A percentile compares a stretch with the other conserved stretches of the same genome.
Evolutionary conservation across 30 jellyfish, hydroid and myxozoan species (phyloP).

Genomic region (Turritopsis rubra): DNA sequence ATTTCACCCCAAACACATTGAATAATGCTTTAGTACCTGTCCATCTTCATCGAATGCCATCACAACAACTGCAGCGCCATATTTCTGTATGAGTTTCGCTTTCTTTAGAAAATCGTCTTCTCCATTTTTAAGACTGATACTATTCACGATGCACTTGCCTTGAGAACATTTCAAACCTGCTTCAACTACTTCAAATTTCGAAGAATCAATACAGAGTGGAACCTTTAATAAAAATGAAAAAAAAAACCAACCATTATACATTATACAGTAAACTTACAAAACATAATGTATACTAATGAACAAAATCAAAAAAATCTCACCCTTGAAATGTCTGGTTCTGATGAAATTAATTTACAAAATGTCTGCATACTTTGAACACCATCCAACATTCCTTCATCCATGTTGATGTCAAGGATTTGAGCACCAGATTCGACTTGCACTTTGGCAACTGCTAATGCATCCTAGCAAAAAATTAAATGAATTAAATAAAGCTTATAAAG

Average conservation of each 20-base stretch:
- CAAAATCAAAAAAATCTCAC: constrained; percentile 17
- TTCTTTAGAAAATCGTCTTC: constrained; percentile 79
- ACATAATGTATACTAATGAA: neutral
- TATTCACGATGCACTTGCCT: constrained; percentile 90
- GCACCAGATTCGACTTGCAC: constrained; percentile 96
- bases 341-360: constrained; percentile 69
- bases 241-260: neutral
- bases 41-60: constrained; percentile 99
- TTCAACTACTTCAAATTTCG: constrained; percentile 82
- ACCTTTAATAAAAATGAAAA: constrained; percentile 43
- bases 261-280: neutral
- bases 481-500: neutral
- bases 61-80: constrained; percentile 97
- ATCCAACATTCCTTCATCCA: constrained; percentile 98
- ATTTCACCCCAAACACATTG: no score
- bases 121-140: constrained; percentile 91
- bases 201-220: constrained; percentile 95
- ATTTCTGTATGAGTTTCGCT: constrained; percentile 70
- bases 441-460: constrained; percentile 90
- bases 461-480: constrained; percentile 33
- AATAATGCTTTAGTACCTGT: constrained; percentile 59
- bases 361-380: constrained; percentile 76
- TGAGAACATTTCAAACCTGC: constrained; percentile 96
- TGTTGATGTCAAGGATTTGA: constrained; percentile 86
- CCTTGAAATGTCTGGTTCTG: constrained; percentile 97